Evolutionary conservation across 1,140 invertebrate species (phyloP), one percentile per base, ranked within the genome.

Genomic region (Tigriopus japonicus): DNA sequence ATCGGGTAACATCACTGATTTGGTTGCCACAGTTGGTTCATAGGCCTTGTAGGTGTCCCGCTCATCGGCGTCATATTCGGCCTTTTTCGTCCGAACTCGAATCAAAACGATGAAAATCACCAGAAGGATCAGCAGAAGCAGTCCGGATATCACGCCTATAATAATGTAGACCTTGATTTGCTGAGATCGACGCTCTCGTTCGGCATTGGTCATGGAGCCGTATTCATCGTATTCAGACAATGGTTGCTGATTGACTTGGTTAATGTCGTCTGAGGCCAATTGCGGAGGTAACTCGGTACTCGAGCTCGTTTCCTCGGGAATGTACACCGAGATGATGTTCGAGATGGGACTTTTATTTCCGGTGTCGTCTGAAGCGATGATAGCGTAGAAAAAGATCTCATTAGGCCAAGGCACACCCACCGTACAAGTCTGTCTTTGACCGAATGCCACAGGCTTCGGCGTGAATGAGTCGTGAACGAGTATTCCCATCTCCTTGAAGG

Each of bases 401-500:
- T 55, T 55, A 24, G 53, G 53, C 53, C 53, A 55, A 3, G 53
- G 53, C 21, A 59, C 35, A n/a, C 56, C 28, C 15, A 21, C 28
- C 42, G 42, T 49, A 24, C 28, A 59, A 17, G 56, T 41, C 10
- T 41, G 53, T 24, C 28, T 23, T 15, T 15, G n/a, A 15, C 53
- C 53, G 53, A 19, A 55, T 28, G 55, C 55, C 40, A 60, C 21
- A 28, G 60, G 24, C 35, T 56, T 14, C 19, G 59, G 58, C 14
- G 52, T 42, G 42, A 21, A n/a, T 6, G 21, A 51, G 21, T 53
- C 59, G 53, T 19, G 41, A 15, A 41, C 40, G 64, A 65, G 59
- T 63, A 65, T 51, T 67, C 53, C 53, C 23, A 19, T 55, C 24
- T 55, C 53, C 14, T n/a, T 55, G 35, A 59, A 59, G 42, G 17